phyloP scores from a whole-genome alignment of 2,797 vertebrate species.

The Diceros bicornis region DNA sequence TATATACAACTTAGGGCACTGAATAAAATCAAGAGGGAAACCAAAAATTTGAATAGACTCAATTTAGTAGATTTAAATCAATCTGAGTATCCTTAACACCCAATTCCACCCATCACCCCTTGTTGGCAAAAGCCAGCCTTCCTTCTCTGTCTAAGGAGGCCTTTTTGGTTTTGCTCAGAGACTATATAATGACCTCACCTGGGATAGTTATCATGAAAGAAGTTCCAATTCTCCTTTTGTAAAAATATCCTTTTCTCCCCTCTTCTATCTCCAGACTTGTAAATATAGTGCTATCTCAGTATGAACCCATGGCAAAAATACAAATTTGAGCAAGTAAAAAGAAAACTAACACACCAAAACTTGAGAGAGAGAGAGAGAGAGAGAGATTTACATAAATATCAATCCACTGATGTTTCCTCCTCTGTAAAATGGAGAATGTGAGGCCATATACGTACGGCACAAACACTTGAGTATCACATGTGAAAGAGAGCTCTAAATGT shows the following conservation, averaged over 20 bases:
- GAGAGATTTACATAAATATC: too few species aligned
- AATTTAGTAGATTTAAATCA: not conserved
- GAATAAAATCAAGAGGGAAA: not conserved
- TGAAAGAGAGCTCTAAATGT: not conserved
- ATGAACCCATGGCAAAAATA: not conserved
- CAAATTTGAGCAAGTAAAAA: not conserved
- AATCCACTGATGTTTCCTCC: too few species aligned
- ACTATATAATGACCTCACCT: not conserved
- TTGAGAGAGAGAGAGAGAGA: too few species aligned
- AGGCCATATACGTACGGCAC: too few species aligned
- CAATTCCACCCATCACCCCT: fast-evolving
- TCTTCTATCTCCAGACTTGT: not conserved
- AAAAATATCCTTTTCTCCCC: not conserved
- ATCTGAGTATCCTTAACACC: too few species aligned
- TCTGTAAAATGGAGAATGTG: not conserved
- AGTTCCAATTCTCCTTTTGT: not conserved
- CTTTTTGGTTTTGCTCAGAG: not conserved
- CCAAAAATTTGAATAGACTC: not conserved
- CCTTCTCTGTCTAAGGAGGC: not conserved
- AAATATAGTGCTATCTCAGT: not conserved
- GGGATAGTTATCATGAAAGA: not conserved
- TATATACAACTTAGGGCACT: not conserved
- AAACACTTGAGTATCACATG: not conserved
- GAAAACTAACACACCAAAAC: too few species aligned
- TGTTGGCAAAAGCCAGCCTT: not conserved